Conservation (phyloP, 2,797 vertebrate species). For the Odontamblyopus lacepedii region DNA sequence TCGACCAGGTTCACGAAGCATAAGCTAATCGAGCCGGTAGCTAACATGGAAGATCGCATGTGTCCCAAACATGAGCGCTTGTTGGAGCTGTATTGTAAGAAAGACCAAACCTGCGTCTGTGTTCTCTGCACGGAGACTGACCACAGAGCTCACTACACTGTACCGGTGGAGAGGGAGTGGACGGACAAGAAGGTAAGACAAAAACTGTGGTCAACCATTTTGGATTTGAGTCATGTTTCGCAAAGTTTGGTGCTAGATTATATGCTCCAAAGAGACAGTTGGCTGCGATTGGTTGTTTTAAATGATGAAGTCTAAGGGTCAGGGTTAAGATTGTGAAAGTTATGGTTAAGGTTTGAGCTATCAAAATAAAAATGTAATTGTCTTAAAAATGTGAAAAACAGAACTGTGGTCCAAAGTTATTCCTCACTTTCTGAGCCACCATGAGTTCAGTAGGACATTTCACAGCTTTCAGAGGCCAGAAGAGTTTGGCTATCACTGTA, state of each 20-base stretch:
- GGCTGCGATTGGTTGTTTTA: neutral
- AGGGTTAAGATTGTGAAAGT: neutral
- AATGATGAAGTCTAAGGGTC: neutral
- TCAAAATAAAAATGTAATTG: too few species aligned
- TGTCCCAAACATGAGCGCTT: slow-evolving; percentile 79
- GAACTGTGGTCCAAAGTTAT: too few species aligned
- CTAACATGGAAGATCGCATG: slow-evolving; percentile 82
- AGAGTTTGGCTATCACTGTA: too few species aligned
- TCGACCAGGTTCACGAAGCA: slow-evolving; percentile 77
- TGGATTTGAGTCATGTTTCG: neutral
- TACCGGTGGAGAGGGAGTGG: slow-evolving; percentile 81
- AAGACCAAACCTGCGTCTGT: slow-evolving; percentile 80
- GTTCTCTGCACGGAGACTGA: slow-evolving; percentile 83
- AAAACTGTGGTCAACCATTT: neutral
- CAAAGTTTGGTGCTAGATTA: neutral
- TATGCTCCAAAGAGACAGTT: too few species aligned
- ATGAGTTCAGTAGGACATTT: too few species aligned
- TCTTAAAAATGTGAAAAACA: too few species aligned
- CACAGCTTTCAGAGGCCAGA: too few species aligned
- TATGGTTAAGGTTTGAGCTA: too few species aligned
- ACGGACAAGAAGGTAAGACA: slow-evolving; percentile 73
- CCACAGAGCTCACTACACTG: slow-evolving; percentile 80
- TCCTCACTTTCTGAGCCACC: too few species aligned
- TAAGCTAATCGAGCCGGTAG: slow-evolving; percentile 79
- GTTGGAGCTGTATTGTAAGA: slow-evolving; percentile 83